Percentiles rank a stretch among this genome's conserved stretches.
These are phyloP conservation scores for Cerastis leucographa DNA, from an alignment of 2,888 invertebrate genomes.

Conservation along the genomic window DNA sequence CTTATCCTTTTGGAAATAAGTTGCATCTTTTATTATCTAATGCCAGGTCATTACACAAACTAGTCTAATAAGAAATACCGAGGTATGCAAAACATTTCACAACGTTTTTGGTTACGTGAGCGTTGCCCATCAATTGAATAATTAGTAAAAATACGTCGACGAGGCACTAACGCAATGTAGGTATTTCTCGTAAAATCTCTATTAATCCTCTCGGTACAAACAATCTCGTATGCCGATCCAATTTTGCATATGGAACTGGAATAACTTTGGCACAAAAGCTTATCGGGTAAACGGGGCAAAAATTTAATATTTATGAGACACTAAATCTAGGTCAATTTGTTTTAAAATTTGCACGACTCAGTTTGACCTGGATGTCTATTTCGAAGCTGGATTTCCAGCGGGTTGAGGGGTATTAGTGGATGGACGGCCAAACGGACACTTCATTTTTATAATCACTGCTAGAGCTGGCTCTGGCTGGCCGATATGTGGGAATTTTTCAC, in stretches of 20 bases:
- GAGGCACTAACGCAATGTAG: background rate
- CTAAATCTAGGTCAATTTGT: conserved; percentile 74
- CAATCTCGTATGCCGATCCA: conserved; percentile 64
- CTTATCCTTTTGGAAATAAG: background rate
- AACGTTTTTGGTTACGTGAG: conserved; percentile 17
- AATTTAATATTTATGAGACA: conserved; percentile 73
- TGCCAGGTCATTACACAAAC: background rate
- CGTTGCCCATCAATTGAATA: conserved; percentile 30
- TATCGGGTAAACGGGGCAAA: conserved; percentile 66
- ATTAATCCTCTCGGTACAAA: conserved; percentile 62
- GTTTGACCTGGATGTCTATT: conserved; percentile 69
- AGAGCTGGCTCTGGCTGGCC: conserved; percentile 51
- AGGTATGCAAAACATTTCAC: conserved; percentile 32
- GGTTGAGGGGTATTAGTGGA: conserved; percentile 61
- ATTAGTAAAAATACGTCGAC: conserved; percentile 24
- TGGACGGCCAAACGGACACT: conserved; percentile 61
- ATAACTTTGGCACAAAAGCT: conserved; percentile 64
- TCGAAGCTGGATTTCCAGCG: conserved; percentile 62
- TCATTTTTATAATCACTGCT: conserved; percentile 69
- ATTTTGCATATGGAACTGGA: conserved; percentile 59
- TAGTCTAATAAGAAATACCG: background rate
- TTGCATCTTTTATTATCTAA: background rate
- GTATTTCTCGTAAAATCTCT: conserved; percentile 48
- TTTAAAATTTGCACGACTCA: conserved; percentile 69
- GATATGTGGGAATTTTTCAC: conserved; percentile 69